A percentile compares a stretch with the other conserved stretches of the same genome.
Evolutionary conservation across 2,888 invertebrate genomes (phyloP).

Genomic region (Hydriomena furcata): DNA sequence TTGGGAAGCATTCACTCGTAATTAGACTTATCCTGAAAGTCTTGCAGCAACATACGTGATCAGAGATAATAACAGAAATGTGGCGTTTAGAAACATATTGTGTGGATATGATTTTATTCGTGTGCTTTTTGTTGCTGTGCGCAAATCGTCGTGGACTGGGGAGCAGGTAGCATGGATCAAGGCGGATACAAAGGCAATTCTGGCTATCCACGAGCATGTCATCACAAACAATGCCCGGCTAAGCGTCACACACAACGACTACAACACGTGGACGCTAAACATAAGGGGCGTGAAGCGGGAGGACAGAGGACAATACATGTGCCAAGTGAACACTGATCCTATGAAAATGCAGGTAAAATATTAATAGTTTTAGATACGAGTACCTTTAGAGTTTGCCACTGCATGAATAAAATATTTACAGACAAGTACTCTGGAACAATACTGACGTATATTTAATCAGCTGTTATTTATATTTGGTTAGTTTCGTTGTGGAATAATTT

Average conservation of each 20-base stretch:
- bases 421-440: slow-evolving; percentile 6
- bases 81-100: slow-evolving; percentile 38
- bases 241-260: slow-evolving; percentile 95
- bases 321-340: slow-evolving; percentile 97
- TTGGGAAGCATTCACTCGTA: slow-evolving; percentile 78
- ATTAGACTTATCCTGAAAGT: slow-evolving; percentile 76
- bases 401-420: slow-evolving; percentile 4
- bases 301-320: slow-evolving; percentile 96
- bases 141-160: slow-evolving; percentile 31
- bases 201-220: slow-evolving; percentile 96
- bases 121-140: slow-evolving; percentile 21
- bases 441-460: not conserved
- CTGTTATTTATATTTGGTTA: not conserved
- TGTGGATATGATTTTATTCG: slow-evolving; percentile 17
- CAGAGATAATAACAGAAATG: slow-evolving; percentile 51
- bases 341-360: slow-evolving; percentile 95
- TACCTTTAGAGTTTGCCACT: slow-evolving; percentile 4
- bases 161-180: slow-evolving; percentile 96
- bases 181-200: slow-evolving; percentile 95
- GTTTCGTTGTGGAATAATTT: too few species aligned
- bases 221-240: slow-evolving; percentile 96
- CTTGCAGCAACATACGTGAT: slow-evolving; percentile 60
- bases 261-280: slow-evolving; percentile 96
- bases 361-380: slow-evolving; percentile 8
- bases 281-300: slow-evolving; percentile 93